Base-by-base conservation (phyloP, 2,797 vertebrate species). In the Etheostoma perlongum region DNA sequence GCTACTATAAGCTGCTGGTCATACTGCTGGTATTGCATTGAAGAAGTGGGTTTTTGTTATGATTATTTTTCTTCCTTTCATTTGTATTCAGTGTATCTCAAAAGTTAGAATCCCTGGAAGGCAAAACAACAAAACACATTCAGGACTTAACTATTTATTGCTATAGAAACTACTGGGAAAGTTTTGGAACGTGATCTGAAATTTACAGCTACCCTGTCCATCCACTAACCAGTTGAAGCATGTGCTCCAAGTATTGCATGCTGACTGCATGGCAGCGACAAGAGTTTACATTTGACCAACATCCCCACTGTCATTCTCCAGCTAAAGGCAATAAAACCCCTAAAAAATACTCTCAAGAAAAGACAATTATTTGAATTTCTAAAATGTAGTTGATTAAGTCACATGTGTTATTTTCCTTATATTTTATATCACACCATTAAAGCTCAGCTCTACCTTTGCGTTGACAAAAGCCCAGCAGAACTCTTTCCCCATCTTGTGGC, bases 401-500 rank as follows among this genome's bases (percentile, higher is more conserved):
- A 69, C 57, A 58, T 33, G 33, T 9, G 2, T 14, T 18, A 2
- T 40, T 18, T 23, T 27, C 21, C 10, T 5, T 74, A 13, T 48
- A 18, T 64, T 73, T 71, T 36, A 40, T 18, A 54, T 40, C 33
- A 44, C 42, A 55, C 14, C 58, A 42, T 44, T 47, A 1, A 2
- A 59, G 13, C 53, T 21, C 18, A 42, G 19, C 6, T 64, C 2
- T 8, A 5, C 15, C 3, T 42, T 0, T 0, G 8, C 6, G 0
- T 11, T 36, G 1, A 55, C 1, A 6, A 69, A 81, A 72, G 14
- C 6, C 13, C 10, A 0, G 4, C 27, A 30, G 74, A 62, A 1
- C 86, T 87, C 54, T 80, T 33, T 54, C 67, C 3, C 86, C 86
- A 86, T 86, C 93, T 88, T 51, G 89, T 91, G 93, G 85, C 1